Evolutionary conservation across 2,888 invertebrate genomes (phyloP), one percentile per base, ranked within the genome.

Genomic region (Aelia acuminata): DNA sequence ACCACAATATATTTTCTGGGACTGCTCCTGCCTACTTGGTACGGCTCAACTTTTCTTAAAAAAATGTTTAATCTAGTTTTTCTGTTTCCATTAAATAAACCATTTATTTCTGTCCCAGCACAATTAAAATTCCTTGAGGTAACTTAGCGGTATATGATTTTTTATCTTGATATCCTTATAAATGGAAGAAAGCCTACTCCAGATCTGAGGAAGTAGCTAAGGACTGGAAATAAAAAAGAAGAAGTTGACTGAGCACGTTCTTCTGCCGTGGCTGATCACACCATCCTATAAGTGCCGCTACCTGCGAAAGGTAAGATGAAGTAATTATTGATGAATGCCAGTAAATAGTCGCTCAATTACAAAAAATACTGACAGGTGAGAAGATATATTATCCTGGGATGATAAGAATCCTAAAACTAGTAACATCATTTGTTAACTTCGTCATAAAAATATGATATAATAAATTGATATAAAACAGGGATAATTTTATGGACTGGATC

Each of bases 321-420:
- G 63, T 63, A 63, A 63, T 63, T 63, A 63, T 63, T 31, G 63
- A 63, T 63, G 63, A 63, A 63, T 63, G 63, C 63, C 31, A 20
- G 63, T 63, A 63, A 35, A 63, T 63, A 18, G 18, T 18, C 63
- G 18, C 31, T 63, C 63, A 2, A 63, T 63, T 63, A 63, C 1
- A 63, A 63, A 57, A 63, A 31, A 31, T 63, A 63, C 31, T 35
- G 63, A 63, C 31, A 31, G 31, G 63, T 63, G 31, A 63, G 31
- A 63, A 63, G 63, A 57, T 57, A 26, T 57, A 57, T 26, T n/a
- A 57, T 13, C 57, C n/a, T 26, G 11, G 11, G 3, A 13, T 53
- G n/a, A n/a, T n/a, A 7, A 26, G 57, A 22, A 26, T 63, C 63
- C 31, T 63, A 57, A 57, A 57, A 13, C 10, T 57, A 57, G 26